A percentile compares a stretch with the other conserved stretches of the same genome.
These are phyloP conservation scores for Conus ventricosus DNA, from an alignment of 1,140 invertebrate genomes.

Conservation along the genomic window DNA sequence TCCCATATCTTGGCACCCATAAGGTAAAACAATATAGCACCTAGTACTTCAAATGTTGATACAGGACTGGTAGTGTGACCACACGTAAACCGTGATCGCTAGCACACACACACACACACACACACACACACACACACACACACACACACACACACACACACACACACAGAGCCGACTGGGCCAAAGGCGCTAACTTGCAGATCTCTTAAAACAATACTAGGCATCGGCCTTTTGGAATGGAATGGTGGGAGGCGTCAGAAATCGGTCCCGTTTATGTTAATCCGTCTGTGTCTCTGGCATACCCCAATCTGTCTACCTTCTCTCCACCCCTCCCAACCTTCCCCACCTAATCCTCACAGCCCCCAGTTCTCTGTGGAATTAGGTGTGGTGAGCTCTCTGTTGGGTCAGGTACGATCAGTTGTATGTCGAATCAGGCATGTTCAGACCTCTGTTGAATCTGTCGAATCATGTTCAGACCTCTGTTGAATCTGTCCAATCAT, in stretches of 20 bases:
- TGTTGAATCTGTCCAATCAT: too few species aligned
- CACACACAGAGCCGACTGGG: not conserved
- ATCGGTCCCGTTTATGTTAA: not conserved
- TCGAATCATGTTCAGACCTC: too few species aligned
- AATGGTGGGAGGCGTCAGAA: not conserved
- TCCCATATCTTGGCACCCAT: not conserved
- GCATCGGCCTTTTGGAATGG: not conserved
- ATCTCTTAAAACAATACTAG: not conserved
- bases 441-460: too few species aligned
- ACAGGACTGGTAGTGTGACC: not conserved
- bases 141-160: not conserved
- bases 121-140: not conserved
- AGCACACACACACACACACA: not conserved
- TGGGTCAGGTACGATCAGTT: too few species aligned
- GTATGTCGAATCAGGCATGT: too few species aligned
- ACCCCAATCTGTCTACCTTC: not conserved
- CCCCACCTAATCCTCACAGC: too few species aligned
- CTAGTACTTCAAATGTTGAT: not conserved
- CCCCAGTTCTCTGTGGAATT: too few species aligned
- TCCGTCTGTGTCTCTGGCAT: not conserved
- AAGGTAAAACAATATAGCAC: not conserved
- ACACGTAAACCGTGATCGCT: not conserved
- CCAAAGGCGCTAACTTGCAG: not conserved
- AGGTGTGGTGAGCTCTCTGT: too few species aligned
- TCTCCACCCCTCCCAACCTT: not conserved